Evolutionary conservation across 1,140 invertebrate species (phyloP).

Genomic region (Pygmarrhopalites habei): DNA sequence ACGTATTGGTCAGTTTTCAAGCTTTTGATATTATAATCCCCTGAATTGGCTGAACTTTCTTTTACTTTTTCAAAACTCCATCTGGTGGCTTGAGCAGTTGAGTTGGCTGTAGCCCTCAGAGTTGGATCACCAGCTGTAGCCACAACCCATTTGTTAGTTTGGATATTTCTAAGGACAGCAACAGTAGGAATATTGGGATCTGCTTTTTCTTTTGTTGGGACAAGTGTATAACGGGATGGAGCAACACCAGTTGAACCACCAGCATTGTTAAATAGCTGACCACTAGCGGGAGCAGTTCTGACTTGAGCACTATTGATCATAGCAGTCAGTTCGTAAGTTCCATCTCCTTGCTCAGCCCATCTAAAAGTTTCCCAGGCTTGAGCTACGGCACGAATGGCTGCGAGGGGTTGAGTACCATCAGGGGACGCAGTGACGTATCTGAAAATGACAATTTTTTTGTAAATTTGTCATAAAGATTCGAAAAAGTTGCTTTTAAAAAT

Average conservation of each 20-base stretch:
- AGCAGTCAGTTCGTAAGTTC: constrained; percentile 15
- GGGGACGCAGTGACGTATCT: constrained; percentile 20
- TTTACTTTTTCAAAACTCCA: constrained; percentile 17
- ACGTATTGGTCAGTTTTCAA: constrained; percentile 16
- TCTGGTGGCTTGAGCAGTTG: background rate
- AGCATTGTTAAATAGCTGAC: constrained; percentile 15
- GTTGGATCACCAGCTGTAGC: constrained; percentile 6
- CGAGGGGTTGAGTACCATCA: constrained; percentile 1
- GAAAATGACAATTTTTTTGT: too few species aligned
- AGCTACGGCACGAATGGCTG: background rate
- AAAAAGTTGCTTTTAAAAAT: too few species aligned
- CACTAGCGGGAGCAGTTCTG: background rate
- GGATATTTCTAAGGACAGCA: constrained; percentile 9
- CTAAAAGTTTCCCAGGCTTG: constrained; percentile 27
- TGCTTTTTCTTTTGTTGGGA: constrained; percentile 3
- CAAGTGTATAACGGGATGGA: constrained; percentile 9
- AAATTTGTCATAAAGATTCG: too few species aligned
- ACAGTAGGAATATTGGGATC: background rate
- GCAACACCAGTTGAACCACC: background rate
- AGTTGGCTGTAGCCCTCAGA: constrained; percentile 1
- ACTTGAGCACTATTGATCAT: constrained; percentile 24
- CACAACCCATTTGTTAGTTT: constrained; percentile 20
- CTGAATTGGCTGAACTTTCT: constrained; percentile 7
- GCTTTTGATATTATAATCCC: constrained; percentile 17
- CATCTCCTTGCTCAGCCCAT: constrained; percentile 13